Evolutionary conservation across 1,140 invertebrate genomes (phyloP).

Genomic region (Zaprionus africanus): DNA sequence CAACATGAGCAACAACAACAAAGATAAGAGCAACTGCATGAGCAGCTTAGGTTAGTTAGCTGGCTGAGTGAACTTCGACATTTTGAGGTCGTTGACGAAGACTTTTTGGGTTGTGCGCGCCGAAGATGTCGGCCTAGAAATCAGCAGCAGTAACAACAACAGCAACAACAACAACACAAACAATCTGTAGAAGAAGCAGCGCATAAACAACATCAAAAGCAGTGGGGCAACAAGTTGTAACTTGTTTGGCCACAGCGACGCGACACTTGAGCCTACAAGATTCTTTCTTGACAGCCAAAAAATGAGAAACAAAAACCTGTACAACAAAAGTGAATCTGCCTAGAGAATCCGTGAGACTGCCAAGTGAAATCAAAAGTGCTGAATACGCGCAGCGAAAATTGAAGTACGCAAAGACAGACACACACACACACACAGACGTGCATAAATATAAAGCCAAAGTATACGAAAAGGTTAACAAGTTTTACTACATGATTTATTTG

Average conservation of each 20-base stretch:
- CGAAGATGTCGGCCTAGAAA: conserved; percentile 64
- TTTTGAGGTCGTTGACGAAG: conserved; percentile 64
- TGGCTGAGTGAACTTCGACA: conserved; percentile 67
- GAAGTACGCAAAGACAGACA: conserved; percentile 41
- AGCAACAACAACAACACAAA: background rate
- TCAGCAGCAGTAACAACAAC: conserved; percentile 15
- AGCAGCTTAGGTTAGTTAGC: conserved; percentile 18
- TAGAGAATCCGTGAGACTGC: conserved; percentile 59
- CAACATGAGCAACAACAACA: conserved; percentile 6
- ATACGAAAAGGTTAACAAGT: conserved; percentile 80
- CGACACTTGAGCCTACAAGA: conserved; percentile 74
- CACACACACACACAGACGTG: conserved; percentile 39
- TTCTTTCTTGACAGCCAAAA: conserved; percentile 44
- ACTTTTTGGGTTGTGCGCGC: conserved; percentile 30
- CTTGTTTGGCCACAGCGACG: conserved; percentile 54
- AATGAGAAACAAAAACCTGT: conserved; percentile 55
- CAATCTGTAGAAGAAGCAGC: background rate
- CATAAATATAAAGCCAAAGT: conserved; percentile 34
- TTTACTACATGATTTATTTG: conserved; percentile 83
- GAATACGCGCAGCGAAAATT: conserved; percentile 51
- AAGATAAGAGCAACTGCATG: conserved; percentile 2
- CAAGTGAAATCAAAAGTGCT: conserved; percentile 80
- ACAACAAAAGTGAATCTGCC: conserved; percentile 76
- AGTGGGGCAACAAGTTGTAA: conserved; percentile 46
- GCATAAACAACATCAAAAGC: conserved; percentile 46